Evolutionary conservation across 2,797 vertebrate species (phyloP), one percentile per base, ranked within the genome.

Genomic region (Miichthys miiuy): DNA sequence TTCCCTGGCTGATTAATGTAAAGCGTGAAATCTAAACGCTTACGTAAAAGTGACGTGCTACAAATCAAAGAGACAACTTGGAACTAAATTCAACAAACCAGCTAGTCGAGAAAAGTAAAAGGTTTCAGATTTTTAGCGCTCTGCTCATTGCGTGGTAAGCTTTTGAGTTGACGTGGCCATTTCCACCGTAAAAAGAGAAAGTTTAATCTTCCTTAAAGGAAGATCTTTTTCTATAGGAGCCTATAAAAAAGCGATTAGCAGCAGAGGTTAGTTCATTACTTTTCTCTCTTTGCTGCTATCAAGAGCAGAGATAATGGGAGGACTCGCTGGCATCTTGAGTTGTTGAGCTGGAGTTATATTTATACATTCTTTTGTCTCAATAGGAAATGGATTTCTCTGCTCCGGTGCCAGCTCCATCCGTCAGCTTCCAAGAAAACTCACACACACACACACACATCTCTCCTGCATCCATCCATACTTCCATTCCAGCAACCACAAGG

Each of bases 201-300:
- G 66, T 90, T 92, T 82, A 90, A 93, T 93, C 88, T 72, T 78
- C 87, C 85, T 87, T 84, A 72, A 91, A 88, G 85, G 79, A 68
- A 80, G 60, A 80, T 85, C 55, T 64, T 85, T 73, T 82, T 84
- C 71, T 83, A 88, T 87, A 82, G 82, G 79, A 86, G 80, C 81
- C 77, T 72, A 88, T 93, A 86, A 93, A 91, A 87, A 88, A 90
- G 90, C 42, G 86, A 94, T 94, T 94, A 93, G 89, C 77, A 64
- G 69, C 72, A 85, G 90, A 92, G 88, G 92, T 90, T 89, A 92
- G 89, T 92, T 90, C 90, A 95, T 95, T 93, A 94, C 90, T 91
- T 89, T 90, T 90, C 90, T 91, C 88, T 93, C 82, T 91, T 82
- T 69, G 68, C 86, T 77, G 89, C 91, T 86, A 89, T 91, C 89